phyloP scores from a whole-genome alignment of 1,140 invertebrate species.

The Ceratosolen fusciceps region DNA sequence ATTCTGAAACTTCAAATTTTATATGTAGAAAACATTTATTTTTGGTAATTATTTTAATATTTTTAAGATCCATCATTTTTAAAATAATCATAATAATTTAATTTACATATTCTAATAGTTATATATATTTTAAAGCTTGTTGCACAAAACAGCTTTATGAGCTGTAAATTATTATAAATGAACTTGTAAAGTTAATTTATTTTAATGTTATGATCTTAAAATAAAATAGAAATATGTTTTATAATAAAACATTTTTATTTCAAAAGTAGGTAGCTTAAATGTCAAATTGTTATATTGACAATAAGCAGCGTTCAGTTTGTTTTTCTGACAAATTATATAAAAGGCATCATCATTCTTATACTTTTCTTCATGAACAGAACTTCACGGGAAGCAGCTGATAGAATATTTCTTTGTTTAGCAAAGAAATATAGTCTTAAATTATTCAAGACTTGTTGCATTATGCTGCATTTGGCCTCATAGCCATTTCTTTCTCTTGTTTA shows the following conservation, averaged over 20 bases:
- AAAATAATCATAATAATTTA: too few relatives aligned
- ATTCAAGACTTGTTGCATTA: slow-evolving; percentile 48
- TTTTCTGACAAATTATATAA: slow-evolving; percentile 38
- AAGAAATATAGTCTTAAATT: slow-evolving; percentile 10
- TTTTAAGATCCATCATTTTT: too few relatives aligned
- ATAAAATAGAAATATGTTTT: slow-evolving; percentile 22
- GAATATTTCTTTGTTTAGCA: neutral
- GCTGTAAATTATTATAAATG: too few relatives aligned
- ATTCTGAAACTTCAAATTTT: too few relatives aligned
- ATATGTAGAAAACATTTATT: too few relatives aligned
- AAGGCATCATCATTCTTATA: slow-evolving; percentile 46
- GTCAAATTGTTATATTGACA: slow-evolving; percentile 40
- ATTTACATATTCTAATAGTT: too few relatives aligned
- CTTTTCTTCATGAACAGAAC: slow-evolving; percentile 9
- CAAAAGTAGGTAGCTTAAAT: slow-evolving; percentile 35
- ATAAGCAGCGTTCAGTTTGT: slow-evolving; percentile 43
- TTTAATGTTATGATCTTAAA: too few relatives aligned
- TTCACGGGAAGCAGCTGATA: slow-evolving; percentile 29
- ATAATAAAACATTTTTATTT: slow-evolving; percentile 47
- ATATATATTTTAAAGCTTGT: too few relatives aligned
- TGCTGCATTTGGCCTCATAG: slow-evolving; percentile 67
- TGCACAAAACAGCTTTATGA: too few relatives aligned
- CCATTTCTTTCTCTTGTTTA: slow-evolving; percentile 56
- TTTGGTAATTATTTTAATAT: too few relatives aligned
- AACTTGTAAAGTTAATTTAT: too few relatives aligned